Evolutionary conservation across 2,797 vertebrate species (phyloP).

Genomic region (Kryptopterus vitreolus): DNA sequence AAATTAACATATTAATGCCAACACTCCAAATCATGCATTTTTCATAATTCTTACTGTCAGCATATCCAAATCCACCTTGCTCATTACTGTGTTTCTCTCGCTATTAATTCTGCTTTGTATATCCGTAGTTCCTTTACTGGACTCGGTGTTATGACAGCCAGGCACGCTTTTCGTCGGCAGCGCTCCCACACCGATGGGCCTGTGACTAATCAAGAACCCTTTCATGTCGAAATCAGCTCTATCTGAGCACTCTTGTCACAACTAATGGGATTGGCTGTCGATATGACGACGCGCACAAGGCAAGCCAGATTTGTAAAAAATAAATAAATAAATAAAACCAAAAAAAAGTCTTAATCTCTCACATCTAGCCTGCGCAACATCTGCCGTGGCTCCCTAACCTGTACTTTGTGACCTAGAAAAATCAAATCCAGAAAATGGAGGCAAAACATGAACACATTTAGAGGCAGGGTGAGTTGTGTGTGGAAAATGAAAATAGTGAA

Average conservation of each 20-base stretch:
- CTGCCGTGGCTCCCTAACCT: slow-evolving; percentile 7
- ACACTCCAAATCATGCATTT: no score
- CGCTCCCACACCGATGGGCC: slow-evolving; percentile 63
- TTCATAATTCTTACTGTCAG: not conserved
- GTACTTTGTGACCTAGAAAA: slow-evolving; percentile 24
- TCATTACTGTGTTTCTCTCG: not conserved
- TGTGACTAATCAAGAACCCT: slow-evolving; percentile 23
- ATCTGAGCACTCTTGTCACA: slow-evolving; percentile 63
- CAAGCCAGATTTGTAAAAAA: slow-evolving; percentile 58
- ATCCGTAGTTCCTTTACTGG: not conserved
- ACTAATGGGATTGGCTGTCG: slow-evolving; percentile 70
- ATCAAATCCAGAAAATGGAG: slow-evolving; percentile 12
- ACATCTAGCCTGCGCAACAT: slow-evolving; percentile 31
- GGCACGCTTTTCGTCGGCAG: slow-evolving; percentile 60
- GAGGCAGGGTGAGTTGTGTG: not conserved
- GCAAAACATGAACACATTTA: not conserved
- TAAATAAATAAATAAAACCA: not conserved
- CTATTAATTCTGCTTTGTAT: not conserved
- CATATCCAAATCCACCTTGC: not conserved
- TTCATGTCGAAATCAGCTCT: slow-evolving; percentile 50
- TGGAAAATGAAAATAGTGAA: not conserved
- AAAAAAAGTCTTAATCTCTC: slow-evolving; percentile 44
- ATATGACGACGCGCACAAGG: slow-evolving; percentile 56
- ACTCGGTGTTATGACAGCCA: slow-evolving; percentile 57
- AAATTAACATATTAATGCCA: not conserved